Base-by-base conservation (phyloP, 2,888 invertebrate species). In the Trisateles emortualis region DNA sequence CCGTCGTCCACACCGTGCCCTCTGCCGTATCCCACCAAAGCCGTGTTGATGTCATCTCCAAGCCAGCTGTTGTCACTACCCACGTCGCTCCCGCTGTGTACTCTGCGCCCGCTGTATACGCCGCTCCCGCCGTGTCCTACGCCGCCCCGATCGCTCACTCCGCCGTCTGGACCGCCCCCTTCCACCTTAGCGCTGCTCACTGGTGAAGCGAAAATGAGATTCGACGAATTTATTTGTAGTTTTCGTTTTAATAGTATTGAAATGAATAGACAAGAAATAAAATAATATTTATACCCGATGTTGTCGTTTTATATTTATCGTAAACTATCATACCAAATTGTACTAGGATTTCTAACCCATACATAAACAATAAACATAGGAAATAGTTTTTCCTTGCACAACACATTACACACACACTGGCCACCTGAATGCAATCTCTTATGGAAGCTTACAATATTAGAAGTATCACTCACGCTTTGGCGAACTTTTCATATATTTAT, bases 1-100 rank as follows among this genome's bases (percentile, higher is more conserved):
- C 82, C 26, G 65, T 76, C 10, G 79, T 81, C 1, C 72, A 78
- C 53, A 52, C 72, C n/a, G 84, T 86, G 17, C 87, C 93, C 6
- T 72, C 92, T 38, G 85, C 84, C 24, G 92, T 93, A 3, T 91
- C 90, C 4, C 91, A 90, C 67, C 93, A 93, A 72, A 90, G 93
- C 64, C 90, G 92, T 33, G 77, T 86, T 36, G 87, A 86, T 50
- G 80, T 86, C 43, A 74, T 73, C 52, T 78, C 79, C 40, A 73
- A 79, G 68, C 82, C 86, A 19, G 79, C 82, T 16, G 73, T 85
- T 41, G 70, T 77, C 13, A 59, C 75, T 11, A 74, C 76, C 5
- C 64, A 65, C 56, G 52, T 73, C 35, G 67, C 76, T 47, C 77
- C 75, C 14, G 63, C 66, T 1, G 66, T 74, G 11, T 64, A 76